phyloP scores from a whole-genome alignment of 2,888 invertebrate species.

The Pachliopta kotzebuea region DNA sequence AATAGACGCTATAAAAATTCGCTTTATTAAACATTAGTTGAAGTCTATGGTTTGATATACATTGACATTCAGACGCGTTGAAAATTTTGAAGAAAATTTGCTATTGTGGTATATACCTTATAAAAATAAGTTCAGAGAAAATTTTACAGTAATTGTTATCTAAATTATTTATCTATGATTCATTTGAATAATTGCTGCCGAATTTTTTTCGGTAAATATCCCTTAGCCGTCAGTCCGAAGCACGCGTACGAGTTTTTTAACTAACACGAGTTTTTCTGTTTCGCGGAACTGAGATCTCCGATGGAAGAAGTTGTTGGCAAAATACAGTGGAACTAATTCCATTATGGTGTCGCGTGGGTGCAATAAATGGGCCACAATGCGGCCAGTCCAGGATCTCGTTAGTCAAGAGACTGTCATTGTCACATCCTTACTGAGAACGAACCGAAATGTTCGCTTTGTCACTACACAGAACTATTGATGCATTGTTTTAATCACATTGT shows the following conservation, averaged over 20 bases:
- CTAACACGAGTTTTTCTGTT: conserved; percentile 55
- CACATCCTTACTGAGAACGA: conserved; percentile 56
- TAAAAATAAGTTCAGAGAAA: too few relatives aligned
- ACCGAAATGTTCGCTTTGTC: conserved; percentile 52
- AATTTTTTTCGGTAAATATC: neutral
- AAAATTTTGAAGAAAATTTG: too few relatives aligned
- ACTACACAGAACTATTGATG: conserved; percentile 51
- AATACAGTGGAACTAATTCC: conserved; percentile 74
- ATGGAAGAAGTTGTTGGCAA: conserved; percentile 63
- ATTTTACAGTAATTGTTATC: neutral
- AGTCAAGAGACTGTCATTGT: conserved; percentile 60
- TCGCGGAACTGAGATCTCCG: conserved; percentile 59
- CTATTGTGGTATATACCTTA: too few relatives aligned
- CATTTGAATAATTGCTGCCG: neutral
- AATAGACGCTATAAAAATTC: too few relatives aligned
- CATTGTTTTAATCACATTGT: conserved; percentile 67
- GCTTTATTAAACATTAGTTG: too few relatives aligned
- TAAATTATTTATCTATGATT: neutral
- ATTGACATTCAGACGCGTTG: too few relatives aligned
- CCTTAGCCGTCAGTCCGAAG: conserved; percentile 38
- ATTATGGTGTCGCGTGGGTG: conserved; percentile 77
- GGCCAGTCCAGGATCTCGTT: conserved; percentile 64
- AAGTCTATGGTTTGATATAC: too few relatives aligned
- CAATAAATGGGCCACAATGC: conserved; percentile 74
- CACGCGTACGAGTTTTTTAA: conserved; percentile 69